Percentiles rank a stretch among this genome's conserved stretches.
phyloP scores from a whole-genome alignment of 2,797 vertebrate genomes.

The Aythya fuligula region DNA sequence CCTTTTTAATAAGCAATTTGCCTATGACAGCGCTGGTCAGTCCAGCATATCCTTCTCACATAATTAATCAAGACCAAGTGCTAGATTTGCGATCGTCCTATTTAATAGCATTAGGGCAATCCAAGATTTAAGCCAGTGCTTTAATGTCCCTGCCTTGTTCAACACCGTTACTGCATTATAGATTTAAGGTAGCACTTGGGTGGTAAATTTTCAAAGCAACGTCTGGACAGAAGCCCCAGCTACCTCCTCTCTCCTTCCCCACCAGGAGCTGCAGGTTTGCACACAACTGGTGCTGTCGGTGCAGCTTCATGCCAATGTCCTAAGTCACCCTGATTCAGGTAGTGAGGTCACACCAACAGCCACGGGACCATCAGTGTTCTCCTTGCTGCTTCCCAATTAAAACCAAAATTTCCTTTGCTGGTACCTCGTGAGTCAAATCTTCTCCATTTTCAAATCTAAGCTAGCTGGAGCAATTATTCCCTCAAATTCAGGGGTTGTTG shows the following conservation, averaged over 20 bases:
- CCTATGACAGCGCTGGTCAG: neutral
- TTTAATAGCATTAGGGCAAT: constrained; percentile 44
- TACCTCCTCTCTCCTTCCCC: neutral
- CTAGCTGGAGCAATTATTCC: neutral
- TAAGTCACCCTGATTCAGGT: neutral
- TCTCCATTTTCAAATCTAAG: neutral
- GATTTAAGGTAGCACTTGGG: constrained; percentile 33
- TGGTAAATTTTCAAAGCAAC: constrained; percentile 26
- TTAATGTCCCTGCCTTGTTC: neutral
- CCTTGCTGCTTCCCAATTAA: neutral
- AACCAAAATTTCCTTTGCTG: neutral
- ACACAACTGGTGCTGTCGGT: neutral
- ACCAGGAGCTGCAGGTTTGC: neutral
- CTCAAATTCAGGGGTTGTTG: neutral
- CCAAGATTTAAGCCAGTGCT: constrained; percentile 41
- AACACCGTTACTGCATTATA: constrained; percentile 13
- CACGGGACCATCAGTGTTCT: neutral
- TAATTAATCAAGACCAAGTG: constrained; percentile 47
- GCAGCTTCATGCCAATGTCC: neutral
- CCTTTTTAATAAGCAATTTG: constrained; percentile 33
- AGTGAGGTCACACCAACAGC: neutral
- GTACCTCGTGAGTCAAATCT: neutral
- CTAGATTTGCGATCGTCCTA: neutral
- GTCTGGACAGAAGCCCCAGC: neutral
- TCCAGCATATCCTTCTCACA: neutral